Conservation (phyloP, 1,140 invertebrate genomes). For the Drosophila pachea region DNA sequence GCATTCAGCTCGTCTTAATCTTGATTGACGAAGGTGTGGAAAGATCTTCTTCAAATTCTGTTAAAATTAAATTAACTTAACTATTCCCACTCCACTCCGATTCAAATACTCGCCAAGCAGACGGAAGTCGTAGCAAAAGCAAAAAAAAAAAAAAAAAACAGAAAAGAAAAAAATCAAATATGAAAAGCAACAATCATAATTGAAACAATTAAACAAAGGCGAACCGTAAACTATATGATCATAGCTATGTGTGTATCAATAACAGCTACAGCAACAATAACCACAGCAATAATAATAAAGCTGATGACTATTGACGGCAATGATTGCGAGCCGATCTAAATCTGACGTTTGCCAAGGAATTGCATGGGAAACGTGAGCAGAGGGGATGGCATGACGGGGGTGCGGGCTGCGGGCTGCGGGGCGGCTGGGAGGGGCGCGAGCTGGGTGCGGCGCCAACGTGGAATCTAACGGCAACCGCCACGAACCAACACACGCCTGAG, state of each 20-base stretch:
- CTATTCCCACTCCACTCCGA: not conserved
- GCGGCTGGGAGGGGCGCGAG: constrained; percentile 22
- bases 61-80: too few relatives aligned
- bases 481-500: constrained; percentile 31
- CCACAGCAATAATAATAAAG: constrained; percentile 40
- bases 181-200: constrained; percentile 50
- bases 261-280: constrained; percentile 37
- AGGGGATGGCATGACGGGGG: constrained; percentile 12
- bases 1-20: too few relatives aligned
- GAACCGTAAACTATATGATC: constrained; percentile 27
- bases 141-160: constrained; percentile 39
- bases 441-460: constrained; percentile 67
- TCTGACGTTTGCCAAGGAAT: constrained; percentile 27
- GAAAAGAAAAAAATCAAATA: constrained; percentile 8
- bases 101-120: constrained; percentile 3
- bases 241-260: constrained; percentile 5
- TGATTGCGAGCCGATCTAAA: constrained; percentile 30
- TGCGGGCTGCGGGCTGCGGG: not conserved
- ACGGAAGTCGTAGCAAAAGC: constrained; percentile 1
- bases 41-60: too few relatives aligned
- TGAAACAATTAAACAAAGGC: constrained; percentile 64
- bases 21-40: too few relatives aligned
- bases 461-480: constrained; percentile 70
- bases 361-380: not conserved
- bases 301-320: constrained; percentile 31